Conservation (phyloP, 37 sponge, comb jelly and placozoan species). For the Bolinopsis microptera region DNA sequence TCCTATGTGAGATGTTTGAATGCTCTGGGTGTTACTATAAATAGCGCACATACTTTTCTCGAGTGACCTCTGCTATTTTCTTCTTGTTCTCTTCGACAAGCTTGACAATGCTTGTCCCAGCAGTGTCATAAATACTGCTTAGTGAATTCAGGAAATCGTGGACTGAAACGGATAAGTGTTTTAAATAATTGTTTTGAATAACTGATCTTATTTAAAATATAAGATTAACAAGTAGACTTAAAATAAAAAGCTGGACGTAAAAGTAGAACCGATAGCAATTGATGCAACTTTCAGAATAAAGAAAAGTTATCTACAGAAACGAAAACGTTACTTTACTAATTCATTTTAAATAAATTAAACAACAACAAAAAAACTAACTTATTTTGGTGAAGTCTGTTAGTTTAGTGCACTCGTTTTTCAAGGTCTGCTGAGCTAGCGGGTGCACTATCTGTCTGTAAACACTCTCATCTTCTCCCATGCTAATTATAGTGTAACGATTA, state of each 20-base stretch:
- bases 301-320: too few relatives aligned
- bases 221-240: neutral
- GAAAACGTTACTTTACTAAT: too few relatives aligned
- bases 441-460: constrained; percentile 50
- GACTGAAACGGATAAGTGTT: neutral
- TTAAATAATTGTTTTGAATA: neutral
- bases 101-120: neutral
- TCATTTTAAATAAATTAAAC: too few relatives aligned
- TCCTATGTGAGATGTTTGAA: too few relatives aligned
- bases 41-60: constrained; percentile 46
- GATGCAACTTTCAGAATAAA: too few relatives aligned
- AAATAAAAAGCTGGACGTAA: neutral
- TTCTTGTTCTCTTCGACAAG: constrained; percentile 58
- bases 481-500: too few relatives aligned
- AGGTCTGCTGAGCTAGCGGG: constrained; percentile 16
- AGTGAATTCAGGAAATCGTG: neutral
- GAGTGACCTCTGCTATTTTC: constrained; percentile 15
- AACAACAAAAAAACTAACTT: constrained; percentile 1
- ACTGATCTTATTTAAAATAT: neutral
- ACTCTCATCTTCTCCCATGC: constrained; percentile 61
- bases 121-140: constrained; percentile 34
- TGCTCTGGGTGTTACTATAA: neutral
- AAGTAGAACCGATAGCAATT: neutral
- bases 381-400: constrained; percentile 42
- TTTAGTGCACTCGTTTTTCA: constrained; percentile 30